Evolutionary conservation across 2,113 vertebrate genomes (phyloP).

Genomic region (Myotis yumanensis): DNA sequence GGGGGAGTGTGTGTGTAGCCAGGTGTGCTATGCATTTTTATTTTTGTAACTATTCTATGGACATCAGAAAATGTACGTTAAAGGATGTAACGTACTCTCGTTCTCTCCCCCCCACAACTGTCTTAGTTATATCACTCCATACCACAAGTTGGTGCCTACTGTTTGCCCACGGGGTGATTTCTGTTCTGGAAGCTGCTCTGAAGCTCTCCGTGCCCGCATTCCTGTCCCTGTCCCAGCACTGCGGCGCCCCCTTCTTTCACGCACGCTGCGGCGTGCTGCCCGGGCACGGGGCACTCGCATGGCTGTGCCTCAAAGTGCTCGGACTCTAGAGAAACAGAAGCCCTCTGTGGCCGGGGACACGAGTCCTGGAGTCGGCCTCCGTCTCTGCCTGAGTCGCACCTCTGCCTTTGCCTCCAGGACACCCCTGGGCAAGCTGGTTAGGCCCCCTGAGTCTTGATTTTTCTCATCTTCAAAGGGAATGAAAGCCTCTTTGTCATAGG

Average conservation of each 20-base stretch:
- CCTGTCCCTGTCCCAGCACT: background rate
- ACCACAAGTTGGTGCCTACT: background rate
- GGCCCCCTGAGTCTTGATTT: background rate
- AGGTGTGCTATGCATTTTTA: background rate
- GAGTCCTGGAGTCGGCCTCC: background rate
- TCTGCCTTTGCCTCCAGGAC: background rate
- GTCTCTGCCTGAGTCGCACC: background rate
- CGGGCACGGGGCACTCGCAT: background rate
- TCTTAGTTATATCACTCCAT: background rate
- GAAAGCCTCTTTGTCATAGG: background rate
- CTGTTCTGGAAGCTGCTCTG: background rate
- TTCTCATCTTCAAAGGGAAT: background rate
- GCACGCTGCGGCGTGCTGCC: no score
- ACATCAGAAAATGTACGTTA: background rate
- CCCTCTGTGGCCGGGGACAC: rapidly evolving
- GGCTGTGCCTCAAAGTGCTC: background rate
- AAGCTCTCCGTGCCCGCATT: rapidly evolving
- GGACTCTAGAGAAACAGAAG: background rate
- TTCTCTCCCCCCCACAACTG: background rate
- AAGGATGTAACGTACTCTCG: no score
- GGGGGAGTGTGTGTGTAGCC: background rate
- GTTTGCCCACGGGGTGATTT: background rate
- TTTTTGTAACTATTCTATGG: background rate
- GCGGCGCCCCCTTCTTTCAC: rapidly evolving
- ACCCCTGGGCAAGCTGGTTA: background rate